Evolutionary conservation across 2,113 vertebrate genomes (phyloP), one percentile per base, ranked within the genome.

Genomic region (Leptodactylus fuscus): DNA sequence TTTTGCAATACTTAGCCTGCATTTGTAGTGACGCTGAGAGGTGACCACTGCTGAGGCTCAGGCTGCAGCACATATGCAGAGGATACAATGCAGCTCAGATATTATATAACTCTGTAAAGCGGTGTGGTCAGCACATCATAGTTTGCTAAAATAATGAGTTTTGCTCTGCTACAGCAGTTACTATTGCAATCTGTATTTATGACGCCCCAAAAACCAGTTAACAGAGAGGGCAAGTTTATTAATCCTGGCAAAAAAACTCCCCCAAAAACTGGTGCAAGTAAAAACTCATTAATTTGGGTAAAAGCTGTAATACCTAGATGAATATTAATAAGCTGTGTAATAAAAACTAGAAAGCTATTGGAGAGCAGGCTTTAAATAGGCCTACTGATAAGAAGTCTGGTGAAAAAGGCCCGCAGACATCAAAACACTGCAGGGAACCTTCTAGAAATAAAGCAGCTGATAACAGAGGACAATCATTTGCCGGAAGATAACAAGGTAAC

Each of bases 391-490:
- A 41, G 34, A 71, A n/a, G 69, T 10, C 65, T 69, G 36, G 36
- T 8, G 41, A 41, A 13, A 71, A 71, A 41, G 36, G 27, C 27
- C 34, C 4, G 34, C 36, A 12, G 69, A 71, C 69, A 71, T 41
- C 69, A 77, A 75, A 46, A 49, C 48, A 27, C 48, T 22, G 74
- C 27, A 20, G 46, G 46, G 18, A 77, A 29, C 27, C 46, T 18
- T 51, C 11, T 1, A 38, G 38, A 48, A 74, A 12, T 8, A 74
- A 75, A 32, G 11, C 15, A 58, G 5, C 32, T 24, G 75, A 78
- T 58, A 78, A 78, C 49, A 34, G 75, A 58, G 20, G 75, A 78
- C 49, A 78, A 55, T 36, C 8, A 16, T 32, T 51, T 4, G n/a
- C 49, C 36, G 49, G 73, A 24, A n/a, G 44, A 75, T 9, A 27